These are phyloP conservation scores for Macropodus opercularis DNA, from an alignment of 2,797 vertebrate genomes.

Conservation along the genomic window DNA sequence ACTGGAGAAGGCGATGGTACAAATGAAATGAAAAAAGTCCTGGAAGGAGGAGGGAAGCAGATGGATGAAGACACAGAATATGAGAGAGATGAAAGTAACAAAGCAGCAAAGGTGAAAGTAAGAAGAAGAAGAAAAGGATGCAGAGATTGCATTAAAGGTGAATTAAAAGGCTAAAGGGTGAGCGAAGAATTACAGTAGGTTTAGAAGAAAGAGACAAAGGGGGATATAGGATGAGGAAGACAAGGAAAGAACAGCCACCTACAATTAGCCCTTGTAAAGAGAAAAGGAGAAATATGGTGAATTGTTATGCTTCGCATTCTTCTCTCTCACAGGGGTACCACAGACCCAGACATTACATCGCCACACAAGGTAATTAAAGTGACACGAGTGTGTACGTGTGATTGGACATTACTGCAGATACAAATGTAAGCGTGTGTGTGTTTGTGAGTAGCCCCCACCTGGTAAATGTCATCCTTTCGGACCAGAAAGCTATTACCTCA, in stretches of 20 bases:
- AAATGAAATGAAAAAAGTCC: conserved; percentile 3
- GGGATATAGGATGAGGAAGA: neutral
- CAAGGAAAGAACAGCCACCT: neutral
- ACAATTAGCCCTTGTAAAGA: neutral
- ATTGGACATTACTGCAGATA: conserved; percentile 25
- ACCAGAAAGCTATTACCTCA: conserved; percentile 64
- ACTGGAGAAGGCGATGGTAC: neutral
- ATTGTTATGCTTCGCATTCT: conserved; percentile 14
- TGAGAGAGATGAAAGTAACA: neutral
- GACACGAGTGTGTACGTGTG: conserved; percentile 28
- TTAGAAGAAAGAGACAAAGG: too few species aligned
- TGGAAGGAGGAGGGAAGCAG: neutral
- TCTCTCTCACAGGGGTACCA: conserved; percentile 89
- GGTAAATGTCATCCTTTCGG: conserved; percentile 57
- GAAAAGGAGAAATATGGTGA: neutral
- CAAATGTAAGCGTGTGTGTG: conserved; percentile 18
- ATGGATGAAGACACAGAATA: neutral
- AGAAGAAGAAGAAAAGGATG: too few species aligned
- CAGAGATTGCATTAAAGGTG: too few species aligned
- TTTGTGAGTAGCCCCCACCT: conserved; percentile 38
- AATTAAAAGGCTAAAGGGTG: neutral
- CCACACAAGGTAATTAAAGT: conserved; percentile 92
- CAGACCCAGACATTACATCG: conserved; percentile 95
- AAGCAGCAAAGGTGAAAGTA: neutral
- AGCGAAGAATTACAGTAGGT: too few species aligned